Base-by-base conservation (phyloP, 2,113 vertebrate genomes). In the Spermophilus dauricus region DNA sequence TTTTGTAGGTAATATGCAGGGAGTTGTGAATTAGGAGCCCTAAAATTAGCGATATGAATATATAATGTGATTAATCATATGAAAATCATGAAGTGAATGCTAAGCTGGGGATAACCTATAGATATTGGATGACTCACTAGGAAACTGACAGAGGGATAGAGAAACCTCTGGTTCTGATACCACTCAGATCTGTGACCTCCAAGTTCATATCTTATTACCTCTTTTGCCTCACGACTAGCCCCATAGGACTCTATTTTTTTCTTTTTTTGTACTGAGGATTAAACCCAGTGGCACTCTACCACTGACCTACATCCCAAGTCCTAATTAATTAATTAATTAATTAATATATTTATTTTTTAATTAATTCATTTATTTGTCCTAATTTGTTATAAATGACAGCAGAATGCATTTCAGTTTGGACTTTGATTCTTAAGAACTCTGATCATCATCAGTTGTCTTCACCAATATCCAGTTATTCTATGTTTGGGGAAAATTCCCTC, bases 371-470 rank as follows among this genome's bases (percentile, higher is more conserved):
- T 51, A 51, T 51, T 51, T 51, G 12, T 51, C 12, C 48, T 51
- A 51, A 51, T 51, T 51, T 51, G 12, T 51, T 51, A 51, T 51
- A 51, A 11, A 51, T 51, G 48, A 51, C 48, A 51, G 48, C 48
- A 13, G 48, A 51, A 51, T 51, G 48, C 12, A 51, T 51, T 51
- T 51, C 48, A 51, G 48, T 51, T 51, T 89, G 42, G 32, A 12
- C 4, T 87, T 93, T 84, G 37, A 70, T 75, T 80, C 65, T 91
- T 67, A 80, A 91, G 56, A 93, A 12, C 53, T 96, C 6, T 82
- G 12, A n/a, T 87, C 2, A 56, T 78, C 17, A 90, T 8, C 4
- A 67, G 3, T n/a, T 58, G 26, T 70, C 48, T 37, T 84, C 18
- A 42, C 18, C 30, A 67, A 24, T 37, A 37, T 75, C 28, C 32